Percentiles rank a stretch among this genome's conserved stretches.
These are phyloP conservation scores for Polydesmus complanatus DNA, from an alignment of 2,888 invertebrate genomes.

Conservation along the genomic window DNA sequence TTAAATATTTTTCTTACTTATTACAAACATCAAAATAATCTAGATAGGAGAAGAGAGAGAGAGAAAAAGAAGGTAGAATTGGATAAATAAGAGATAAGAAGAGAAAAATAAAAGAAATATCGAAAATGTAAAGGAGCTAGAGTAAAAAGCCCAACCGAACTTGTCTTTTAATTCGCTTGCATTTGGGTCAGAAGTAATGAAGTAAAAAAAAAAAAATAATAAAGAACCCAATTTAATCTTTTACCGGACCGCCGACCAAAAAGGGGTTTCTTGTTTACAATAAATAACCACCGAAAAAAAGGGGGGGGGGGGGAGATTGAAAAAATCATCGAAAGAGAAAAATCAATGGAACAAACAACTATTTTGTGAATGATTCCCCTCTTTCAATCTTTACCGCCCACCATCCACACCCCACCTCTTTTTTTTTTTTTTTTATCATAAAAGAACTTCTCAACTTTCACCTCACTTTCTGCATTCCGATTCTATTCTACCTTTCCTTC, in stretches of 20 bases:
- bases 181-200: neutral
- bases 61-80: neutral
- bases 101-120: neutral
- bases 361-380: neutral
- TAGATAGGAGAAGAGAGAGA: neutral
- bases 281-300: neutral
- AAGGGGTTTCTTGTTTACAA: neutral
- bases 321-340: neutral
- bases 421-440: too few species aligned
- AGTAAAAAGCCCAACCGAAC: neutral
- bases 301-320: too few species aligned
- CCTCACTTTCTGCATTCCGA: too few species aligned
- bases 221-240: neutral
- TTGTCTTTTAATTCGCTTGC: too few species aligned
- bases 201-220: neutral
- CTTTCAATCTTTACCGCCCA: too few species aligned
- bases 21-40: too few species aligned
- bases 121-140: neutral
- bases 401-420: too few species aligned
- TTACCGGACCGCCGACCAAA: neutral
- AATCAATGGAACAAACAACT: neutral
- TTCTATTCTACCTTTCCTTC: too few species aligned
- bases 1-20: too few species aligned
- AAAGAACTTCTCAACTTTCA: too few species aligned
- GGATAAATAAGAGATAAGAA: neutral